Conservation (phyloP, 1,140 invertebrate genomes). For the Oncopeltus fasciatus region DNA sequence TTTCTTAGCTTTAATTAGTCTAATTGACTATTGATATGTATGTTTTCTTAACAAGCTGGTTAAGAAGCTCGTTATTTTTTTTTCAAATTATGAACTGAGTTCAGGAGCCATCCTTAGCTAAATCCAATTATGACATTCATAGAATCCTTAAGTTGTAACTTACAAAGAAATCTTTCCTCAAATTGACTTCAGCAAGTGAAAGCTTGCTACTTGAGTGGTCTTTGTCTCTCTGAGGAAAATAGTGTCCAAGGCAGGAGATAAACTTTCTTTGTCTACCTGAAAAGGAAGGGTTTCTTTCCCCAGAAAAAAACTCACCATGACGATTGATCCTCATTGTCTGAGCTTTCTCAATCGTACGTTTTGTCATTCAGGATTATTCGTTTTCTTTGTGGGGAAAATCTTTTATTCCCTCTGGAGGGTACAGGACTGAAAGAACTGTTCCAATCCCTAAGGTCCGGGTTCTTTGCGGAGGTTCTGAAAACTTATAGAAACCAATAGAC, state of each 20-base stretch:
- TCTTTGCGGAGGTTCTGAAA: constrained; percentile 1
- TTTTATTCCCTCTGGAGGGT: background rate
- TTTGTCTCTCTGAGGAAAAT: constrained; percentile 5
- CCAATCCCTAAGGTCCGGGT: background rate
- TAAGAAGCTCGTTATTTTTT: too few species aligned
- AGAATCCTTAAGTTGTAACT: too few species aligned
- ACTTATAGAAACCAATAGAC: constrained; percentile 4
- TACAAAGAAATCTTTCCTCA: too few species aligned
- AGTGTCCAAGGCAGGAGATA: constrained; percentile 3
- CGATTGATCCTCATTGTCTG: constrained; percentile 8
- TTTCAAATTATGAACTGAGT: too few species aligned
- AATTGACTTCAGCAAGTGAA: too few species aligned
- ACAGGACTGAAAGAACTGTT: background rate
- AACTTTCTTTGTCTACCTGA: constrained; percentile 6
- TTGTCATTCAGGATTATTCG: constrained; percentile 7
- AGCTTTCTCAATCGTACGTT: constrained; percentile 8
- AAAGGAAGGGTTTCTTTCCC: constrained; percentile 8
- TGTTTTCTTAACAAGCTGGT: too few species aligned
- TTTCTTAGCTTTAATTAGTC: too few species aligned
- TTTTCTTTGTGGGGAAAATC: constrained; percentile 2
- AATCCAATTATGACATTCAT: too few species aligned
- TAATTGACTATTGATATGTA: too few species aligned
- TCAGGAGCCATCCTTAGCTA: too few species aligned
- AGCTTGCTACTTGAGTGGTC: background rate
- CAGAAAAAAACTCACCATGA: constrained; percentile 4